Evolutionary conservation across 2,888 invertebrate species (phyloP).

Genomic region (Troglohyphantes excavatus): DNA sequence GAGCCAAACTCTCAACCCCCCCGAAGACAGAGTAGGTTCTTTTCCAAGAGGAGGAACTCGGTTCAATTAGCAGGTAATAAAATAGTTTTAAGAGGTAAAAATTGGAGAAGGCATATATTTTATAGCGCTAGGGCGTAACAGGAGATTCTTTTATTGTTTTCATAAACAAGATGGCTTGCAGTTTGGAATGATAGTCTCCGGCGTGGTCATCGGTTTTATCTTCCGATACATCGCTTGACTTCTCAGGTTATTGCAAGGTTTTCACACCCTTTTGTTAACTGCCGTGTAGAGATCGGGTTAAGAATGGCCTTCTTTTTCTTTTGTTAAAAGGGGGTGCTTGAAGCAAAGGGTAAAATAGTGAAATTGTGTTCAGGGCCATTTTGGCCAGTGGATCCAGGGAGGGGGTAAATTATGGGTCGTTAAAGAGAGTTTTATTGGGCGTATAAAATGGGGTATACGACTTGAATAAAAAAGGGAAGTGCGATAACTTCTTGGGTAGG

Average conservation of each 20-base stretch:
- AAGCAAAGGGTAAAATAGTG: neutral
- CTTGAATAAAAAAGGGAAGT: slow-evolving; percentile 18
- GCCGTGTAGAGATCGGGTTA: slow-evolving; percentile 19
- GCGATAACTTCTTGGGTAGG: slow-evolving; percentile 4
- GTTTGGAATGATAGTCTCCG: neutral
- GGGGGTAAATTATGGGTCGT: slow-evolving; percentile 51
- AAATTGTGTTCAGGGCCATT: neutral
- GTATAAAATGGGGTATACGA: neutral
- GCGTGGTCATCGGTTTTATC: slow-evolving; percentile 49
- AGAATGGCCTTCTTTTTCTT: neutral
- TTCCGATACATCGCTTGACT: slow-evolving; percentile 26
- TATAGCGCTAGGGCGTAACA: slow-evolving; percentile 48
- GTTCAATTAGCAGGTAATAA: slow-evolving; percentile 68
- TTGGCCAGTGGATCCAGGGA: slow-evolving; percentile 16
- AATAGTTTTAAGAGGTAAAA: slow-evolving; percentile 58
- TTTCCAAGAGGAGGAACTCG: slow-evolving; percentile 9
- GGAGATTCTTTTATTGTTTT: slow-evolving; percentile 63
- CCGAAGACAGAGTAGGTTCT: slow-evolving; percentile 14
- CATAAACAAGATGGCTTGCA: slow-evolving; percentile 10
- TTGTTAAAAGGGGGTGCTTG: neutral
- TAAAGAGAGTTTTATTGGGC: slow-evolving; percentile 30
- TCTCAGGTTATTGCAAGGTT: slow-evolving; percentile 28
- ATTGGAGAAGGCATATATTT: slow-evolving; percentile 67
- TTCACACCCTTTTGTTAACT: slow-evolving; percentile 23
- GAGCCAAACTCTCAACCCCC: neutral